Percentiles rank a stretch among this genome's conserved stretches.
Conservation (phyloP, 2,888 invertebrate species). For the Furcula furcula region DNA sequence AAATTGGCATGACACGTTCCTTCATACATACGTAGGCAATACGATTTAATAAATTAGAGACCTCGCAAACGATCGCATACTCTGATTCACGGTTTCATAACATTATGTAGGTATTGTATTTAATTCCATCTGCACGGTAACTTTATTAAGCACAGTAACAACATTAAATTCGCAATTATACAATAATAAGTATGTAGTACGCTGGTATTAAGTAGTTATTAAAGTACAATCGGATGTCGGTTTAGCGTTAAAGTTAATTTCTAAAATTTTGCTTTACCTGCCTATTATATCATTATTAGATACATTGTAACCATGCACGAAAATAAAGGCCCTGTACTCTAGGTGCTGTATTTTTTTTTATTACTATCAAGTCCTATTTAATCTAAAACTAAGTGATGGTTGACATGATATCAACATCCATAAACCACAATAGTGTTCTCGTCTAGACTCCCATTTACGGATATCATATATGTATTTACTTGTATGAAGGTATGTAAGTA, state of each 20-base stretch:
- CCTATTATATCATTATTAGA: not conserved
- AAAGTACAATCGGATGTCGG: slow-evolving; percentile 1
- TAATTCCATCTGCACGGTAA: slow-evolving; percentile 19
- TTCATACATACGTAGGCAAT: slow-evolving; percentile 19
- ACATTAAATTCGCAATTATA: slow-evolving; percentile 18
- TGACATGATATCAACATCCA: too few species aligned
- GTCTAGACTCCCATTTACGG: too few species aligned
- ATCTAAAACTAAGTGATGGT: too few species aligned
- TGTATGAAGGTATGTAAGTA: too few species aligned
- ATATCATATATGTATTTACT: too few species aligned
- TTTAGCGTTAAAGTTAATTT: slow-evolving; percentile 2
- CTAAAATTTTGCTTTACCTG: not conserved
- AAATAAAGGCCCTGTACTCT: not conserved
- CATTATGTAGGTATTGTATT: slow-evolving; percentile 2
- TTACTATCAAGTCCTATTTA: too few species aligned
- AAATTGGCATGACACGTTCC: slow-evolving; percentile 51
- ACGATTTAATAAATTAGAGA: slow-evolving; percentile 10
- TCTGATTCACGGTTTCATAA: not conserved
- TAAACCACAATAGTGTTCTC: too few species aligned
- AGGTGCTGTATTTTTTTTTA: too few species aligned
- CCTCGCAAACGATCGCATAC: slow-evolving; percentile 1
- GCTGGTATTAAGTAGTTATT: not conserved
- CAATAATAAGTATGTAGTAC: slow-evolving; percentile 21
- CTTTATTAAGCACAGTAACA: slow-evolving; percentile 3
- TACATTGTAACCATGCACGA: not conserved